Percentiles rank a stretch among this genome's conserved stretches.
These are phyloP conservation scores for Myripristis jacobus DNA, from an alignment of 2,797 vertebrate genomes.

Conservation along the genomic window DNA sequence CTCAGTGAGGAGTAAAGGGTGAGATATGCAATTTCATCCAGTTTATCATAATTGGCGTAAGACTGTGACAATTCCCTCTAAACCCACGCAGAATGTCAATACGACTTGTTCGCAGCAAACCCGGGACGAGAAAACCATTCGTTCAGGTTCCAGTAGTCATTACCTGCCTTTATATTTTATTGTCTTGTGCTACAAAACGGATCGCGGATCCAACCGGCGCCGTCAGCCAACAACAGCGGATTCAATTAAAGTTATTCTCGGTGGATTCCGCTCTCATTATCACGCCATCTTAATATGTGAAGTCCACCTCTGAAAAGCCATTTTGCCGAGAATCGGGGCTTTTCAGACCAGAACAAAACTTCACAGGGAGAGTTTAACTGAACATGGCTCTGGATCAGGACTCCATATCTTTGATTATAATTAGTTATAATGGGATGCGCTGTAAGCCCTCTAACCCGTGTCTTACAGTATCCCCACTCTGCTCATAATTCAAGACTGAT, in stretches of 20 bases:
- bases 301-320: not conserved
- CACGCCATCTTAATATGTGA: not conserved
- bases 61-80: not conserved
- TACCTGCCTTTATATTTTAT: constrained; percentile 5
- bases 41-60: constrained; percentile 34
- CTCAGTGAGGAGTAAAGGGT: constrained; percentile 9
- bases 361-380: not conserved
- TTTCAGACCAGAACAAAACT: not conserved
- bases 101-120: not conserved
- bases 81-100: constrained; percentile 11
- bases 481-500: constrained; percentile 38
- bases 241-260: not conserved
- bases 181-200: too few species aligned
- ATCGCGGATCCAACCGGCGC: too few species aligned
- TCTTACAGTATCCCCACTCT: constrained; percentile 8
- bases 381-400: constrained; percentile 20
- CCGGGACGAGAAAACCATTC: constrained; percentile 2
- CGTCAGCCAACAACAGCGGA: not conserved
- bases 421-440: constrained; percentile 32
- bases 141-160: not conserved
- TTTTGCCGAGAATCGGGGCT: not conserved
- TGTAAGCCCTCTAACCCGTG: constrained; percentile 17
- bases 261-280: not conserved
- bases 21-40: constrained; percentile 14
- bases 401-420: constrained; percentile 35